These are phyloP conservation scores for Diachrysia chrysitis DNA, from an alignment of 2,888 invertebrate species.

Conservation along the genomic window DNA sequence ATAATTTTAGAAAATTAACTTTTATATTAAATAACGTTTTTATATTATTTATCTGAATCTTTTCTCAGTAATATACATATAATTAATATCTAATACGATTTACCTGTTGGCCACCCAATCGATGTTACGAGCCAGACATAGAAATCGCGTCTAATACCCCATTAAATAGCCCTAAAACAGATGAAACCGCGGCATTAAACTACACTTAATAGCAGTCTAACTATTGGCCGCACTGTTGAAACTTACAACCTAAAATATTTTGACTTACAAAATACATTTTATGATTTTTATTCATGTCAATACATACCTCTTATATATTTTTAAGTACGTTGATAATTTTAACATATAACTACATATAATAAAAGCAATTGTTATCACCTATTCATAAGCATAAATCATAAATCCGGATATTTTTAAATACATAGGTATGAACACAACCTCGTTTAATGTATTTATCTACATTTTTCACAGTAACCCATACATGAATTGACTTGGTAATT, in stretches of 20 bases:
- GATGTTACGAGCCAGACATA: slow-evolving; percentile 40
- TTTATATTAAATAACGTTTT: no score
- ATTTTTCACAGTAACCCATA: slow-evolving; percentile 23
- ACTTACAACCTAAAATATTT: neutral
- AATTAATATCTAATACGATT: neutral
- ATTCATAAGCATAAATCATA: no score
- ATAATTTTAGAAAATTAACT: no score
- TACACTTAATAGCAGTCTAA: slow-evolving; percentile 37
- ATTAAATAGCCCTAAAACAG: slow-evolving; percentile 42
- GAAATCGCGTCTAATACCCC: slow-evolving; percentile 49
- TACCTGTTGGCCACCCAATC: slow-evolving; percentile 27
- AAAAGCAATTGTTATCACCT: no score
- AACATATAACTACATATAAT: no score
- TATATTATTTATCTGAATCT: no score
- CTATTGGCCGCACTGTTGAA: slow-evolving; percentile 6
- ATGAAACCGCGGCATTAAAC: slow-evolving; percentile 45
- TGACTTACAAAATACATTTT: no score
- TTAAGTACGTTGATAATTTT: neutral
- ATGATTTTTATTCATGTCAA: no score
- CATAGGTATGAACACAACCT: no score
- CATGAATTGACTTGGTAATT: slow-evolving; percentile 53
- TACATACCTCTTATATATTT: no score
- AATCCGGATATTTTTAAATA: slow-evolving; percentile 18
- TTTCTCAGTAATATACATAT: no score
- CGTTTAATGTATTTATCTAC: slow-evolving; percentile 6